Percentiles rank a stretch among this genome's conserved stretches.
These are phyloP conservation scores for Ricordea florida DNA, from an alignment of 92 coral and sea anemone genomes.

Conservation along the genomic window DNA sequence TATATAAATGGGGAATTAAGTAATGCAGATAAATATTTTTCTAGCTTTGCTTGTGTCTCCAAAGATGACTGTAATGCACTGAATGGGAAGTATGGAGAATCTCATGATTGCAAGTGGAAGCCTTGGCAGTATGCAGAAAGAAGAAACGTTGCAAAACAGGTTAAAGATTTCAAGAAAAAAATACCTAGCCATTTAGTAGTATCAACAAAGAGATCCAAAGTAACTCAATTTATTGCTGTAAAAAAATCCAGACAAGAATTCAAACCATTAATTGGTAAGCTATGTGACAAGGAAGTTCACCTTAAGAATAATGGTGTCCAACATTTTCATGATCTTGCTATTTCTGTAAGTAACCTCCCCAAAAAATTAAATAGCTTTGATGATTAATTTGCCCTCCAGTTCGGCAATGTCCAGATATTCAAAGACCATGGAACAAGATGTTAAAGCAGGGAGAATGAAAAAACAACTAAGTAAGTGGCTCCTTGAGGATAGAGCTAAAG, in stretches of 20 bases:
- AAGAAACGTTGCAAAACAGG: background rate
- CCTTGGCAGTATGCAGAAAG: conserved; percentile 13
- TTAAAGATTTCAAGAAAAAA: background rate
- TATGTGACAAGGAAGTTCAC: conserved; percentile 54
- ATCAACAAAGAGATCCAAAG: conserved; percentile 6
- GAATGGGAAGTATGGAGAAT: conserved; percentile 40
- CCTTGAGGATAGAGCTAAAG: too few relatives aligned
- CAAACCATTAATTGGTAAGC: conserved; percentile 26
- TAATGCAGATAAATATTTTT: conserved; percentile 22
- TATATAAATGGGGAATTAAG: conserved; percentile 30
- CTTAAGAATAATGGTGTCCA: conserved; percentile 50
- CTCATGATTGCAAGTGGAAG: conserved; percentile 34
- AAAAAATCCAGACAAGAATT: conserved; percentile 63
- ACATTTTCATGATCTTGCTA: conserved; percentile 34
- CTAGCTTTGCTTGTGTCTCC: conserved; percentile 34
- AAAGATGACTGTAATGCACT: conserved; percentile 4
- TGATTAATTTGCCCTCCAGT: conserved; percentile 12
- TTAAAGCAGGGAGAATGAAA: too few relatives aligned
- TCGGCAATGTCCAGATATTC: conserved; percentile 41
- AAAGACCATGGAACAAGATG: conserved; percentile 35
- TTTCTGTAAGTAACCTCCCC: conserved; percentile 13
- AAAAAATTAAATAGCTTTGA: background rate
- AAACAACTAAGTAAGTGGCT: too few relatives aligned
- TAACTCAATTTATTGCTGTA: conserved; percentile 32
- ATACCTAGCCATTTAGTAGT: background rate